Evolutionary conservation across 2,113 vertebrate genomes (phyloP).

Genomic region (Lophura nycthemera): DNA sequence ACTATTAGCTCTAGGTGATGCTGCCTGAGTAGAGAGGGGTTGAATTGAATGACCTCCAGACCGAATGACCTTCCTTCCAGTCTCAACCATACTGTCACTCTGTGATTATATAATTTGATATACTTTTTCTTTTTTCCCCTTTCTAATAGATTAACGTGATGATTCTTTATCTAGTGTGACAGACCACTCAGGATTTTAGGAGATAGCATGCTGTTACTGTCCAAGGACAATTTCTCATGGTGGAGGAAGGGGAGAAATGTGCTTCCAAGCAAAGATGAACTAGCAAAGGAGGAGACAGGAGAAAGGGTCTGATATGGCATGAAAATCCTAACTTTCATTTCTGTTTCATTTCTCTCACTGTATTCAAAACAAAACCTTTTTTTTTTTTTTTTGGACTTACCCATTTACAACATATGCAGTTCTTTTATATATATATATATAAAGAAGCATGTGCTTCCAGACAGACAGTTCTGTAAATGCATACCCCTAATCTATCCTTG

Average conservation of each 20-base stretch:
- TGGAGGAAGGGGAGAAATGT: not conserved
- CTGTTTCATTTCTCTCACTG: not conserved
- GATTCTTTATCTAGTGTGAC: not conserved
- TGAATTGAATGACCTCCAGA: not conserved
- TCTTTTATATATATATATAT: not conserved
- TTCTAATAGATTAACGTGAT: not conserved
- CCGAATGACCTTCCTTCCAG: not conserved
- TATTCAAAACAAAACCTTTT: not conserved
- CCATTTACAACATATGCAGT: not conserved
- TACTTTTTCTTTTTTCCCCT: not conserved
- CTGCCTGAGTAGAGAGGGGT: not conserved
- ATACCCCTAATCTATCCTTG: not conserved
- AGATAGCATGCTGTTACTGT: not conserved
- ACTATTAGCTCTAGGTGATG: not conserved
- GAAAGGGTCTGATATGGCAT: not conserved
- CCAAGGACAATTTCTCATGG: not conserved
- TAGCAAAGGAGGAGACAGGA: not conserved
- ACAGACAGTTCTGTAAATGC: fast-evolving
- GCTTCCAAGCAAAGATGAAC: not conserved
- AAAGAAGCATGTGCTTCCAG: not conserved
- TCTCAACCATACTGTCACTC: not conserved
- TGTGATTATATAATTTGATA: not conserved
- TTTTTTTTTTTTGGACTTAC: not conserved
- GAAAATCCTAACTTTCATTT: not conserved
- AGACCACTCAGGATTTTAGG: not conserved